Percentiles rank a stretch among this genome's conserved stretches.
Evolutionary conservation across 2,113 vertebrate genomes (phyloP).

Genomic region (Prinia subflava): DNA sequence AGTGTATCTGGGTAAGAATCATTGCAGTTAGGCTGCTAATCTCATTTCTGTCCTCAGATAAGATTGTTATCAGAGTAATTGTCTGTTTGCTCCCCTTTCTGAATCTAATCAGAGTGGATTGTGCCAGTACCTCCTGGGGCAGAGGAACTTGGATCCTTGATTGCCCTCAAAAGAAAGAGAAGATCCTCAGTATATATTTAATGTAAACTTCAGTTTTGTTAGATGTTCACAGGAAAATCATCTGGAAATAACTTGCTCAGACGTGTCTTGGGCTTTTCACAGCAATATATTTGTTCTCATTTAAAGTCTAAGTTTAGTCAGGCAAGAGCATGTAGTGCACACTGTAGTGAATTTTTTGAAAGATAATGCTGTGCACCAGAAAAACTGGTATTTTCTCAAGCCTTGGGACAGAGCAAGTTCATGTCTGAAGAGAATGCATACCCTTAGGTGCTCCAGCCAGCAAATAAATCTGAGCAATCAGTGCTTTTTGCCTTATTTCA

Average conservation of each 20-base stretch:
- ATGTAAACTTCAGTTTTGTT: conserved; percentile 15
- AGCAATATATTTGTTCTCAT: background rate
- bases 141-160: background rate
- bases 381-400: conserved; percentile 10
- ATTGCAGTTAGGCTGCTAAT: background rate
- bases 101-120: conserved; percentile 25
- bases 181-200: conserved; percentile 5
- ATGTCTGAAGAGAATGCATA: background rate
- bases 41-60: conserved; percentile 40
- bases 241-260: background rate
- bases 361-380: background rate
- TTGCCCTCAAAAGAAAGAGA: conserved; percentile 24
- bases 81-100: conserved; percentile 25
- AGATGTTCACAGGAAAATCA: background rate
- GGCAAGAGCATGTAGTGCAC: background rate
- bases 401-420: background rate
- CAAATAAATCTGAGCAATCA: background rate
- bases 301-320: background rate
- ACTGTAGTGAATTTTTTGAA: background rate
- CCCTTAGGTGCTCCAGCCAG: background rate
- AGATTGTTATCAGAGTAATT: conserved; percentile 39
- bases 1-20: background rate
- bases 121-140: conserved; percentile 14
- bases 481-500: background rate
- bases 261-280: background rate